Percentiles rank a stretch among this genome's conserved stretches.
Conservation (phyloP, 2,797 vertebrate genomes). For the Anguilla megastoma region DNA sequence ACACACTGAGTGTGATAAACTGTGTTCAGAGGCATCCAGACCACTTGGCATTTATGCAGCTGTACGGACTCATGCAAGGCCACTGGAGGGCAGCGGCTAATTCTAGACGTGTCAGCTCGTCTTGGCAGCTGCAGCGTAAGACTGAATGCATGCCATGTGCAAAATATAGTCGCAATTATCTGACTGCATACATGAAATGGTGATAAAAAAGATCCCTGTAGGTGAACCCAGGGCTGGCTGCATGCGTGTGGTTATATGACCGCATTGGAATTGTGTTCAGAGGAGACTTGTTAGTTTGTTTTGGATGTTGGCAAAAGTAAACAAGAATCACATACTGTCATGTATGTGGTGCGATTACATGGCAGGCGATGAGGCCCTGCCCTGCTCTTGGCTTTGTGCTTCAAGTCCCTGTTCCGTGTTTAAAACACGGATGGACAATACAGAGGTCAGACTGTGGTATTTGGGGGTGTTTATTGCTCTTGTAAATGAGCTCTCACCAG, state of each 20-base stretch:
- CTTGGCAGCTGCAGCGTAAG: neutral
- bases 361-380: neutral
- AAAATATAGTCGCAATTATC: neutral
- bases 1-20: neutral
- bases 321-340: neutral
- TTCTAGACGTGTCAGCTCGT: neutral
- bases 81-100: neutral
- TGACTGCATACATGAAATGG: neutral
- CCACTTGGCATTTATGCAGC: neutral
- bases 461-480: slow-evolving; percentile 38
- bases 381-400: neutral
- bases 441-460: neutral
- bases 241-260: neutral
- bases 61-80: neutral
- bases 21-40: neutral
- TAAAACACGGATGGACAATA: neutral
- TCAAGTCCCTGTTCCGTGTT: neutral
- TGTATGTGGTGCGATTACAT: neutral
- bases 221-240: neutral
- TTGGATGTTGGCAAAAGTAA: neutral
- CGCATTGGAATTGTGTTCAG: neutral
- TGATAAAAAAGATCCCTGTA: neutral
- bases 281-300: neutral
- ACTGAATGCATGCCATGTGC: neutral
- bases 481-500: slow-evolving; percentile 40